These are phyloP conservation scores for Lasioglossum marginatum DNA, from an alignment of 2,888 invertebrate species.

Conservation along the genomic window DNA sequence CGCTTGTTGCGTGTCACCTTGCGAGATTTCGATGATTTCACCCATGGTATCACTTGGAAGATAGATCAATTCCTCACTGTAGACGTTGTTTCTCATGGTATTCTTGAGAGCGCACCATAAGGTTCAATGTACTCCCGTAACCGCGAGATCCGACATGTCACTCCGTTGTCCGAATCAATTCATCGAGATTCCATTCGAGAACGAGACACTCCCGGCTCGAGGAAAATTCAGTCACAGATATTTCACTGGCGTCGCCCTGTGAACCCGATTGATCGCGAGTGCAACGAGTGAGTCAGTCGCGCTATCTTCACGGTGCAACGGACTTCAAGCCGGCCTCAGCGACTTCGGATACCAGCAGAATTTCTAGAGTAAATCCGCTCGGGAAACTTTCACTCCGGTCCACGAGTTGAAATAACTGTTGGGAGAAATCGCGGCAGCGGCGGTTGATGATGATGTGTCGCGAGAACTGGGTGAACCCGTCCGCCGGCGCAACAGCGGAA, in stretches of 20 bases:
- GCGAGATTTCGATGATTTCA: conserved; percentile 60
- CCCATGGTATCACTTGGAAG: conserved; percentile 39
- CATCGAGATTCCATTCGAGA: background rate
- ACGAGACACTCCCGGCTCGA: conserved; percentile 30
- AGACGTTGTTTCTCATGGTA: conserved; percentile 14
- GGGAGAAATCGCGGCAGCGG: conserved; percentile 15
- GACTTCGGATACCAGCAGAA: conserved; percentile 43
- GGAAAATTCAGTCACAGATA: conserved; percentile 28
- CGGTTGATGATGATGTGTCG: conserved; percentile 17
- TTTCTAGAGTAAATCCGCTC: conserved; percentile 22
- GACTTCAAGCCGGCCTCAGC: conserved; percentile 35
- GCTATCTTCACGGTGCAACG: conserved; percentile 53
- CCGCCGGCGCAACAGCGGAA: conserved; percentile 49
- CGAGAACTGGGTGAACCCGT: conserved; percentile 27
- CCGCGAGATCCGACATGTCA: conserved; percentile 19
- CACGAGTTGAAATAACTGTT: background rate
- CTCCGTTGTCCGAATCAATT: conserved; percentile 3
- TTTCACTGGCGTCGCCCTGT: conserved; percentile 31
- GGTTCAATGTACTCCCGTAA: conserved; percentile 22
- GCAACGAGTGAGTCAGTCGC: conserved; percentile 33
- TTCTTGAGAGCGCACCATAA: background rate
- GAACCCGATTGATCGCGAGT: conserved; percentile 44
- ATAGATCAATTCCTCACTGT: no score
- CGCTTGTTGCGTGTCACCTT: conserved; percentile 47
- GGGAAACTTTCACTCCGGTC: conserved; percentile 39